Conservation (phyloP, 2,888 invertebrate species). For the Mycalesis mineus region DNA sequence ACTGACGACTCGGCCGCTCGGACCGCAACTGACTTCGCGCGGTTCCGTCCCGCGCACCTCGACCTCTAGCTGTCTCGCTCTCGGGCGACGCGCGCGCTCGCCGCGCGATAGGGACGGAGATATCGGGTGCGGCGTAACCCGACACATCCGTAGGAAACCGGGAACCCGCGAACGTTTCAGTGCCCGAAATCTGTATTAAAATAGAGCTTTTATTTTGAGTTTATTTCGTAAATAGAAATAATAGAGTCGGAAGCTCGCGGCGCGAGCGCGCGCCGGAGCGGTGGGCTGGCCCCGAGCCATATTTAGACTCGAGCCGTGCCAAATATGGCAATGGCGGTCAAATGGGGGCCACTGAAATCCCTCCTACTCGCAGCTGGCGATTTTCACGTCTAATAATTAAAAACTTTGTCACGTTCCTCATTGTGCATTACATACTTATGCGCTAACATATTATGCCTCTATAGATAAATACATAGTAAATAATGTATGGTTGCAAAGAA, state of each 20-base stretch:
- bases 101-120: constrained; percentile 53
- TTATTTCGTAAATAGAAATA: constrained; percentile 79
- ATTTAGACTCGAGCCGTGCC: constrained; percentile 89
- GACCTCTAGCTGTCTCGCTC: constrained; percentile 60
- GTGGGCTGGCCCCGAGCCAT: constrained; percentile 86
- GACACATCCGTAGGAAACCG: constrained; percentile 75
- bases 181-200: constrained; percentile 74
- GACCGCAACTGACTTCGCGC: constrained; percentile 78
- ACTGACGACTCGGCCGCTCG: constrained; percentile 79
- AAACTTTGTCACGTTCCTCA: constrained; percentile 71
- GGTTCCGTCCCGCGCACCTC: constrained; percentile 61
- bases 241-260: constrained; percentile 74
- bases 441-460: constrained; percentile 31
- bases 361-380: constrained; percentile 80
- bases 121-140: constrained; percentile 61
- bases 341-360: constrained; percentile 89
- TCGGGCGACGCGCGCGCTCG: constrained; percentile 39
- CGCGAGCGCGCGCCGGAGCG: constrained; percentile 68
- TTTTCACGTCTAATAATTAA: constrained; percentile 77
- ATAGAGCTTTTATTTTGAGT: constrained; percentile 78
- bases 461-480: constrained; percentile 13
- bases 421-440: constrained; percentile 35
- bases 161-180: constrained; percentile 71
- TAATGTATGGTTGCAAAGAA: background rate
- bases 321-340: constrained; percentile 88